phyloP scores from a whole-genome alignment of 1,140 invertebrate genomes.

The Hylyphantes graminicola region DNA sequence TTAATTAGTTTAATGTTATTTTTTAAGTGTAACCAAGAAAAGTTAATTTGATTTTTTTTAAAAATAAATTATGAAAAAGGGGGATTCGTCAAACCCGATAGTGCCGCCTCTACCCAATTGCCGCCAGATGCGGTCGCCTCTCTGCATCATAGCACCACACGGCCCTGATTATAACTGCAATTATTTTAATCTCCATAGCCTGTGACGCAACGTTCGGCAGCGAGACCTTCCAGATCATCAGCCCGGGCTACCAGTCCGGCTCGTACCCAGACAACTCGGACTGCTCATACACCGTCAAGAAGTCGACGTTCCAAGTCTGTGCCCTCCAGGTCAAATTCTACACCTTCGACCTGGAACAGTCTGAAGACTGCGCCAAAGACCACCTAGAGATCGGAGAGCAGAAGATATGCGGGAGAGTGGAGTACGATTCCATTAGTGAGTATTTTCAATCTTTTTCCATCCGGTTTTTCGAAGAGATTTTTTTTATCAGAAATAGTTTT shows the following conservation, averaged over 20 bases:
- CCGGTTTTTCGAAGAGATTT: background rate
- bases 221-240: constrained; percentile 61
- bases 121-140: too few relatives aligned
- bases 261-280: constrained; percentile 60
- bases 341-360: constrained; percentile 63
- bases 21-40: too few relatives aligned
- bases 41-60: too few relatives aligned
- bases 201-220: constrained; percentile 46
- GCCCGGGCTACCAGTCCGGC: constrained; percentile 59
- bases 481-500: background rate
- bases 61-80: too few relatives aligned
- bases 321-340: constrained; percentile 63
- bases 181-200: background rate
- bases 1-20: too few relatives aligned
- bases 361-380: constrained; percentile 62
- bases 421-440: constrained; percentile 63
- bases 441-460: background rate
- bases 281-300: constrained; percentile 62
- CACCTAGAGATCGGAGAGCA: constrained; percentile 61
- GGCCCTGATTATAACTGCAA: too few relatives aligned
- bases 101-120: too few relatives aligned
- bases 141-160: too few relatives aligned
- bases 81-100: too few relatives aligned
- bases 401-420: constrained; percentile 63
- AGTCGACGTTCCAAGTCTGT: constrained; percentile 61